Evolutionary conservation across 2,797 vertebrate genomes (phyloP), one percentile per base, ranked within the genome.

Genomic region (Crax fasciolata): DNA sequence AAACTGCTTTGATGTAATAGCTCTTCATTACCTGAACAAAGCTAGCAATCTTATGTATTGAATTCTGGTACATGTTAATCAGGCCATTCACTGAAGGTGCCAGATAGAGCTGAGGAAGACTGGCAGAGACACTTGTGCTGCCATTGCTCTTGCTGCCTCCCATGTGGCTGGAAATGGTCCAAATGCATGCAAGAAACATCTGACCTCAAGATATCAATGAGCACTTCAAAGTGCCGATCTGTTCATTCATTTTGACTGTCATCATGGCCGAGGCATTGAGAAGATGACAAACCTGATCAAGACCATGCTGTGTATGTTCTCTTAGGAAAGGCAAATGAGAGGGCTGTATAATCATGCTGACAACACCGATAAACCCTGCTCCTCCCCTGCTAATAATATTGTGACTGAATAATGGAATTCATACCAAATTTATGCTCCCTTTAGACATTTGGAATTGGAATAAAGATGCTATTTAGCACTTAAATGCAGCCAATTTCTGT

Each of bases 201-300:
- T 93, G 72, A 80, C 89, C 94, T 77, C 94, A 84, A 94, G 90
- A 62, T 84, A 87, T 61, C 91, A 83, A 83, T 77, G 81, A 93
- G 82, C 81, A 24, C 70, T 90, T 91, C 80, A 88, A 93, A 94
- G 94, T 59, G 58, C 89, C 18, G 2, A 71, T 91, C 91, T 63
- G 70, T 52, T 96, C 93, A 92, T 94, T 95, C 87, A 81, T 90
- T 93, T 89, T 95, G 95, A 95, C 91, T 96, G 63, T 81, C 87
- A 70, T 49, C 79, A 6, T 63, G 73, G 87, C 63, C 87, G 21
- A 93, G 75, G 76, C 89, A 91, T 75, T 71, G 87, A 92, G 94
- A 75, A 88, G 92, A 90, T 79, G 82, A 86, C 94, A 96, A 95
- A 95, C 70, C 82, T 90, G 92, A 92, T 94, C 87, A 88, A 58